These are phyloP conservation scores for Anas platyrhynchos DNA, from an alignment of 2,113 vertebrate genomes.

Conservation along the genomic window DNA sequence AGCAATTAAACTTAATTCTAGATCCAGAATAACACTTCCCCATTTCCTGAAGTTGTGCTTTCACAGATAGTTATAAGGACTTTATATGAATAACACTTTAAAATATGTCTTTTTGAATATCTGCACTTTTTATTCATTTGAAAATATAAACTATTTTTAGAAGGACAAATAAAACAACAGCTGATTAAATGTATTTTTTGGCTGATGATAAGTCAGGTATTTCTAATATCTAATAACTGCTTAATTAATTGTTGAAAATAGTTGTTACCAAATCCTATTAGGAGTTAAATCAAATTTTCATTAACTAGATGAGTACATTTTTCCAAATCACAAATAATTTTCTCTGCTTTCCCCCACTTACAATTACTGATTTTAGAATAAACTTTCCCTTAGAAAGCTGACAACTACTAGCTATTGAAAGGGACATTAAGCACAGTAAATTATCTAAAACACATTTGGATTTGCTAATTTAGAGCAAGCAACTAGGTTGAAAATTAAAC, in stretches of 20 bases:
- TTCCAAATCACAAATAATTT: background rate
- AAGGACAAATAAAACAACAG: background rate
- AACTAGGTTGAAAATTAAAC: slow-evolving; percentile 52
- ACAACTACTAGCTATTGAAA: slow-evolving; percentile 40
- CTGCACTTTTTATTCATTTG: background rate
- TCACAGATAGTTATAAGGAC: background rate
- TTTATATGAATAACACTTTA: background rate
- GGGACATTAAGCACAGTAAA: slow-evolving; percentile 19
- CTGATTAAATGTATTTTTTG: background rate
- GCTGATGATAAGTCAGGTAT: background rate
- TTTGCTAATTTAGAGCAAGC: slow-evolving; percentile 53
- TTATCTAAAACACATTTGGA: background rate
- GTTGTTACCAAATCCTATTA: background rate
- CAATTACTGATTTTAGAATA: slow-evolving; percentile 56
- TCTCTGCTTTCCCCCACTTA: background rate
- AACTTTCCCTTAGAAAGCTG: slow-evolving; percentile 45
- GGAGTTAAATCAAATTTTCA: background rate
- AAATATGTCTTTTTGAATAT: background rate
- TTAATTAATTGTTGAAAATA: background rate
- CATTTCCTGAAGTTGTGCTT: background rate
- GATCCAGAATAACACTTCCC: background rate
- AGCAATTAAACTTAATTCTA: background rate
- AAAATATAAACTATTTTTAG: background rate
- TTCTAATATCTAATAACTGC: background rate
- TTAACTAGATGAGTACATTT: background rate